phyloP scores from a whole-genome alignment of 2,888 invertebrate genomes.

The Monoplex corrugatus region DNA sequence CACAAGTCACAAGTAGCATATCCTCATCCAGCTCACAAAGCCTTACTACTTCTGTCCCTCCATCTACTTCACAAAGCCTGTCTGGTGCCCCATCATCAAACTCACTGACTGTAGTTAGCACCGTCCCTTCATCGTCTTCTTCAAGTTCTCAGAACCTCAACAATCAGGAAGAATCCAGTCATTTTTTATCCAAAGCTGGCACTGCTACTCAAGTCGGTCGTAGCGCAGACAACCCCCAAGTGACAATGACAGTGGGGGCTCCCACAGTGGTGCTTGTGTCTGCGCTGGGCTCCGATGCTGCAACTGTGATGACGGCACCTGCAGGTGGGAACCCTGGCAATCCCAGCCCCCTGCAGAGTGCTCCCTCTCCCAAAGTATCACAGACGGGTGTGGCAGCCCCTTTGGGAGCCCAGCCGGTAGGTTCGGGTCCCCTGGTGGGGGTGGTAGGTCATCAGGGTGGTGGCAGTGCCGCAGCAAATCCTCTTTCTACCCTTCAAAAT shows the following conservation, averaged over 20 bases:
- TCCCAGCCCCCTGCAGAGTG: background rate
- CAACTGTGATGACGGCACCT: constrained; percentile 15
- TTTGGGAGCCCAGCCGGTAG: constrained; percentile 57
- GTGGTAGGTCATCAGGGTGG: constrained; percentile 45
- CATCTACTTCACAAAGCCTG: background rate
- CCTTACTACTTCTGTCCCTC: background rate
- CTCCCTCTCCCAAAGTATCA: constrained; percentile 15
- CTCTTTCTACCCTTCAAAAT: constrained; percentile 32
- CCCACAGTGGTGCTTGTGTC: constrained; percentile 29
- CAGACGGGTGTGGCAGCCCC: constrained; percentile 56
- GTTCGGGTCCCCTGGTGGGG: constrained; percentile 41
- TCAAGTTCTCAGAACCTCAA: background rate
- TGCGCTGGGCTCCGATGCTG: constrained; percentile 22
- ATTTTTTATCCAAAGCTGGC: constrained; percentile 76
- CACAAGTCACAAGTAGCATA: background rate
- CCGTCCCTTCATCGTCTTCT: background rate
- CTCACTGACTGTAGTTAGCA: background rate
- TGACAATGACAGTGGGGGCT: constrained; percentile 35
- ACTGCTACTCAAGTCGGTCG: constrained; percentile 72
- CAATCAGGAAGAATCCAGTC: constrained; percentile 49
- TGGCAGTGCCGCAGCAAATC: constrained; percentile 47
- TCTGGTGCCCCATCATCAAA: background rate
- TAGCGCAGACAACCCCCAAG: constrained; percentile 63
- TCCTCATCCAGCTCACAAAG: background rate
- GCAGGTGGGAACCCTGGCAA: constrained; percentile 15